Percentiles rank a stretch among this genome's conserved stretches.
Conservation (phyloP, 2,888 invertebrate species). For the Lepidonotus clava region DNA sequence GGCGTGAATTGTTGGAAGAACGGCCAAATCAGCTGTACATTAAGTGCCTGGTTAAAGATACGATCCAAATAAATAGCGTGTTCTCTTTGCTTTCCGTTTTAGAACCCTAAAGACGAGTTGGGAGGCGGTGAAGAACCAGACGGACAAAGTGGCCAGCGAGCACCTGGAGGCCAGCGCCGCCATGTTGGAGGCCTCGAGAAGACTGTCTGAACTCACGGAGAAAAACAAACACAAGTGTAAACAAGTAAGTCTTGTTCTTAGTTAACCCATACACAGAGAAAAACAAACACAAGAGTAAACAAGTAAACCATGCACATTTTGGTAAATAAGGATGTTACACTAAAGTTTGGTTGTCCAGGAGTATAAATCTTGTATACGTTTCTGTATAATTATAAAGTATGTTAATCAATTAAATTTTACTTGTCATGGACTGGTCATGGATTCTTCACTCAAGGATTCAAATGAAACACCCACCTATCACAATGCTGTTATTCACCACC, state of each 20-base stretch:
- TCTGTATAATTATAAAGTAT: not conserved
- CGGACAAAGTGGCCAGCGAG: slow-evolving; percentile 44
- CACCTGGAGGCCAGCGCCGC: slow-evolving; percentile 52
- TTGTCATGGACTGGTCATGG: no score
- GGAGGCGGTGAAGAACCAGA: slow-evolving; percentile 54
- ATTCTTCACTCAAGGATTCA: no score
- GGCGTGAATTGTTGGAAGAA: no score
- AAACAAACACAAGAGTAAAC: slow-evolving; percentile 52
- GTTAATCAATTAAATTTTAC: no score
- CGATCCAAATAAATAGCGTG: no score
- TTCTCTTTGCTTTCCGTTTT: not conserved
- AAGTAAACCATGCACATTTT: no score
- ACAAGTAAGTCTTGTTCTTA: slow-evolving; percentile 35
- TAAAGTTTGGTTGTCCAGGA: not conserved
- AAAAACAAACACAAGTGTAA: slow-evolving; percentile 52
- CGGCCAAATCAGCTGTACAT: no score
- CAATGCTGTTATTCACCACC: no score
- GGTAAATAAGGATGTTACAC: no score
- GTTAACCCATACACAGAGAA: slow-evolving; percentile 49
- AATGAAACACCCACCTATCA: no score
- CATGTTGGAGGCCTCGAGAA: slow-evolving; percentile 27
- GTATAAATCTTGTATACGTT: not conserved
- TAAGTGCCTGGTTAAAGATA: no score
- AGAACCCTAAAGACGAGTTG: slow-evolving; percentile 54
- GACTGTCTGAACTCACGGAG: slow-evolving; percentile 54